These are phyloP conservation scores for Neodon shergylaensis DNA, from an alignment of 2,113 vertebrate genomes.

Conservation along the genomic window DNA sequence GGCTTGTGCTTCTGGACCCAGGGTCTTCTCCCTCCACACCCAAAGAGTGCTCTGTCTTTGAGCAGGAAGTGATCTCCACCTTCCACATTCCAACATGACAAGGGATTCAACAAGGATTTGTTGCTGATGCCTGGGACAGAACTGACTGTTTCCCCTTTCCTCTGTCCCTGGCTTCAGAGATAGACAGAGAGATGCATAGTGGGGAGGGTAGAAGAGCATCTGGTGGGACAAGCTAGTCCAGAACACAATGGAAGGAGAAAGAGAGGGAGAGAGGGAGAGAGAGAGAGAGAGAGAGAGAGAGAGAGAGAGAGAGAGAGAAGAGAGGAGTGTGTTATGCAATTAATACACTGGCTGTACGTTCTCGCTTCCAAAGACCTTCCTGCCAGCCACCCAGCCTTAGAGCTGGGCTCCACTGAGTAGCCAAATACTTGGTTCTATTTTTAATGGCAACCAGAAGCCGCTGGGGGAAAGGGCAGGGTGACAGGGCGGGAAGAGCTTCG, in stretches of 20 bases:
- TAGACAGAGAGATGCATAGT: background rate
- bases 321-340: background rate
- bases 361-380: conserved; percentile 14
- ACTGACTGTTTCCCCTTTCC: background rate
- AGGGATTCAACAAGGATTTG: background rate
- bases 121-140: background rate
- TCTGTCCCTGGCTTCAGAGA: background rate
- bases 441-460: conserved; percentile 69
- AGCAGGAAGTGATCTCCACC: fast-evolving
- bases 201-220: too few relatives aligned
- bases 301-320: background rate
- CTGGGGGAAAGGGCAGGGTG: conserved; percentile 45
- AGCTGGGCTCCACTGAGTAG: conserved; percentile 45
- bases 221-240: too few relatives aligned
- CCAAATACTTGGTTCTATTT: conserved; percentile 65
- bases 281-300: background rate
- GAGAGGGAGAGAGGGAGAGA: too few relatives aligned
- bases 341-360: background rate
- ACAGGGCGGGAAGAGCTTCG: conserved; percentile 30
- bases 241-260: too few relatives aligned
- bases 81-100: background rate
- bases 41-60: fast-evolving
- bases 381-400: background rate
- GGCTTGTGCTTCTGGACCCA: too few relatives aligned
- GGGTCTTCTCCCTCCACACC: background rate